phyloP scores from a whole-genome alignment of 1,140 invertebrate species.

The Adelges cooleyi region DNA sequence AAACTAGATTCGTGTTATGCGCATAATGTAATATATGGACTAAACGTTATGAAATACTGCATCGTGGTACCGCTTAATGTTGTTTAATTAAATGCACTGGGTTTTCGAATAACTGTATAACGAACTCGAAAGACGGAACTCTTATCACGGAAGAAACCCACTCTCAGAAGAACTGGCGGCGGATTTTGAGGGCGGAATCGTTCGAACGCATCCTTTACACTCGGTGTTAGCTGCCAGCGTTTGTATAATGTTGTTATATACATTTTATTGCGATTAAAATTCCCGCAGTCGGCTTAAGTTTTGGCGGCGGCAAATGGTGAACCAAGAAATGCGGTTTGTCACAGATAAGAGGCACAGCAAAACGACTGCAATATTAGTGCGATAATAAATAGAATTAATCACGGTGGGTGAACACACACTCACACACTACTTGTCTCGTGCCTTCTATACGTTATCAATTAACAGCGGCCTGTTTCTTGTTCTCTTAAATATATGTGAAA shows the following conservation, averaged over 20 bases:
- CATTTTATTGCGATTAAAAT: slow-evolving; percentile 24
- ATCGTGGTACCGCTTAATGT: too few relatives aligned
- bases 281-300: background rate
- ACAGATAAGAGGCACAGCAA: slow-evolving; percentile 10
- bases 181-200: too few relatives aligned
- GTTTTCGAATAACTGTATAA: too few relatives aligned
- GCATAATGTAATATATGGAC: too few relatives aligned
- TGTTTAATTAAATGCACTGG: too few relatives aligned
- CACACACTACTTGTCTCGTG: background rate
- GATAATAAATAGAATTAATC: slow-evolving; percentile 27
- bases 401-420: background rate
- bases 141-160: too few relatives aligned
- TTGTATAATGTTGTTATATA: too few relatives aligned
- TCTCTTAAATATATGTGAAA: background rate
- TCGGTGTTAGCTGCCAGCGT: background rate
- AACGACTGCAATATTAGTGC: slow-evolving; percentile 5
- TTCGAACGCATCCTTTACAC: too few relatives aligned
- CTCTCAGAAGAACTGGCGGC: too few relatives aligned
- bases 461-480: background rate
- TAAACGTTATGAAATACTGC: too few relatives aligned
- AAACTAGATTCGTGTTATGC: too few relatives aligned
- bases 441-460: background rate
- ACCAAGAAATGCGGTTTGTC: slow-evolving; percentile 15
- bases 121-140: too few relatives aligned
- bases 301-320: background rate